These are phyloP conservation scores for Leucoraja ocellata DNA, from an alignment of 2,797 vertebrate genomes.

Conservation along the genomic window DNA sequence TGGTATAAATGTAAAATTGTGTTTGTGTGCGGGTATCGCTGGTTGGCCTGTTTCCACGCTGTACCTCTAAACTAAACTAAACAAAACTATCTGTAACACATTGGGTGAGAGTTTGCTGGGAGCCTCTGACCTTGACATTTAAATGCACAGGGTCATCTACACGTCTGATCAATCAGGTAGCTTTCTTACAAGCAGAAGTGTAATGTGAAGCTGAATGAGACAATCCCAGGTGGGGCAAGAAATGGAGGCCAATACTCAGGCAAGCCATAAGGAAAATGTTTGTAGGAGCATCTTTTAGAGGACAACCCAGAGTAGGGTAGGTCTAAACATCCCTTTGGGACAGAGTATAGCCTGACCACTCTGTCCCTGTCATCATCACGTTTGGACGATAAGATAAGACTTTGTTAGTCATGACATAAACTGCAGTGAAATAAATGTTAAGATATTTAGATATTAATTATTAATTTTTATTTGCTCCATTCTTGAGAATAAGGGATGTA, in stretches of 20 bases:
- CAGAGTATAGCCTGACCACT: background rate
- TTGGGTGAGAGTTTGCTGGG: background rate
- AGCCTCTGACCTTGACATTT: background rate
- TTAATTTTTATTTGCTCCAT: no score
- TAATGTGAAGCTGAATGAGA: background rate
- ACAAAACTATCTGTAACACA: background rate
- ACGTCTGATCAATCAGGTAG: background rate
- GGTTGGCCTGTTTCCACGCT: no score
- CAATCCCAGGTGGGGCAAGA: background rate
- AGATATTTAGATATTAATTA: no score
- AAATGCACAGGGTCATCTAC: background rate
- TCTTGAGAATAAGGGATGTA: no score
- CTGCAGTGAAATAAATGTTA: no score
- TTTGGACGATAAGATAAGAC: background rate
- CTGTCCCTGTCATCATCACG: background rate
- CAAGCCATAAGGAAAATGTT: background rate
- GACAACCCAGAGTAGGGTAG: background rate
- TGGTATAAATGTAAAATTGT: no score
- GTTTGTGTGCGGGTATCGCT: no score
- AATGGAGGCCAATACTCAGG: background rate
- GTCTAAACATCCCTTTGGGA: background rate
- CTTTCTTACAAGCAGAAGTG: no score
- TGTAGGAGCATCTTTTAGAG: background rate
- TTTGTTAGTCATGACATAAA: background rate
- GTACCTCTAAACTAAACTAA: no score